Percentiles rank a stretch among this genome's conserved stretches.
Evolutionary conservation across 2,797 vertebrate genomes (phyloP).

Genomic region (Yasuhikotakia modesta): DNA sequence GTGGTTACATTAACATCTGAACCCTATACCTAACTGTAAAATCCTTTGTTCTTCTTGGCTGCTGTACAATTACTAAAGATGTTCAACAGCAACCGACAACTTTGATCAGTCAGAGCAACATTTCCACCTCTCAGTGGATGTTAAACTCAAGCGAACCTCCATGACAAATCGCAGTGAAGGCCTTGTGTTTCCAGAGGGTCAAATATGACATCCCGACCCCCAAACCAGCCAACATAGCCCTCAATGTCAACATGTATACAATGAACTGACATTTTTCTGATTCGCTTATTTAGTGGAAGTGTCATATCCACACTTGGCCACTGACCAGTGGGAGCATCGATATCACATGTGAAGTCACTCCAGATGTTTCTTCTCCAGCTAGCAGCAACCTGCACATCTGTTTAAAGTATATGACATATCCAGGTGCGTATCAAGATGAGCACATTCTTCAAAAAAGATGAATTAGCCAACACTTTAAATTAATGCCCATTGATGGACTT

Average conservation of each 20-base stretch:
- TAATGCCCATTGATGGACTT: conserved; percentile 80
- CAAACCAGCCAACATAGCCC: conserved; percentile 53
- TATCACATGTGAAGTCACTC: conserved; percentile 44
- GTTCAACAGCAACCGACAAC: conserved; percentile 54
- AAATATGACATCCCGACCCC: conserved; percentile 48
- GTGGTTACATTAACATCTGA: conserved; percentile 21
- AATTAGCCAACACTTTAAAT: conserved; percentile 80
- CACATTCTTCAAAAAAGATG: conserved; percentile 68
- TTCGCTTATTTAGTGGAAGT: conserved; percentile 66
- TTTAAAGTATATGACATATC: conserved; percentile 54
- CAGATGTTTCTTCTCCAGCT: conserved; percentile 54
- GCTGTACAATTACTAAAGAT: conserved; percentile 49
- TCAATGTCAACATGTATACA: conserved; percentile 66
- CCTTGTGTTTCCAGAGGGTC: conserved; percentile 54
- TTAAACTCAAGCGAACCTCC: conserved; percentile 52
- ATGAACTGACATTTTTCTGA: conserved; percentile 64
- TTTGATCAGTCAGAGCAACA: conserved; percentile 52
- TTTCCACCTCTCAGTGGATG: conserved; percentile 53
- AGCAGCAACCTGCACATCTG: conserved; percentile 50
- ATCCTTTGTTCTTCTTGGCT: conserved; percentile 25
- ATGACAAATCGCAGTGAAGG: conserved; percentile 58
- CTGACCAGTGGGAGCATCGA: conserved; percentile 48
- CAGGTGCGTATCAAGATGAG: conserved; percentile 52
- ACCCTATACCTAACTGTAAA: conserved; percentile 25
- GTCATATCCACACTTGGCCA: conserved; percentile 57